phyloP scores from a whole-genome alignment of 2,797 vertebrate species.

The Channa striata region DNA sequence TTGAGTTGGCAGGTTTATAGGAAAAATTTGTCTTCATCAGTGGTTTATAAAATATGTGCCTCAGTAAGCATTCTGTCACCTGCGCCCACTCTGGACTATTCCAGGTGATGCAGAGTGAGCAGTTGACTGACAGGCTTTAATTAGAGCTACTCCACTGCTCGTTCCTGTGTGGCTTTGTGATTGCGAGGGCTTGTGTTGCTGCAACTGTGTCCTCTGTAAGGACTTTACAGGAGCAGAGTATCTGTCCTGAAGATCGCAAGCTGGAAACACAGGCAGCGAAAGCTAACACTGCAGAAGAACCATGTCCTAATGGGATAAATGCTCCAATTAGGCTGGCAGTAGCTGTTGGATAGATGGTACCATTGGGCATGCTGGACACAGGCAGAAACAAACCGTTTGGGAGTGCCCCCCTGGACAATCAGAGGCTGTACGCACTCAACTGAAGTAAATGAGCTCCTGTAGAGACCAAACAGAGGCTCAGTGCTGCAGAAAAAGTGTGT shows the following conservation, averaged over 20 bases:
- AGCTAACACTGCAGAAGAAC: constrained; percentile 42
- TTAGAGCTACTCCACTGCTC: constrained; percentile 56
- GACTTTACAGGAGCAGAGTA: too few species aligned
- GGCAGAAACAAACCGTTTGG: constrained; percentile 54
- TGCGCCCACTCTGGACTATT: constrained; percentile 73
- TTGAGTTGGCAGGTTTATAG: too few species aligned
- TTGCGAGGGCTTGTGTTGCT: too few species aligned
- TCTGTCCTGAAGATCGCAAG: background rate
- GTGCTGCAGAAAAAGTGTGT: constrained; percentile 54
- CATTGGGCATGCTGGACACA: constrained; percentile 23
- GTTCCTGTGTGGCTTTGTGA: constrained; percentile 29
- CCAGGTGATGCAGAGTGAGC: constrained; percentile 60
- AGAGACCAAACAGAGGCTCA: constrained; percentile 50
- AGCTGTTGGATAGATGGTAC: constrained; percentile 33
- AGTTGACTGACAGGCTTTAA: constrained; percentile 72
- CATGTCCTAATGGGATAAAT: constrained; percentile 61
- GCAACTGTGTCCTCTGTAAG: too few species aligned
- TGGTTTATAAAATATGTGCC: constrained; percentile 5
- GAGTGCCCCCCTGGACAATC: constrained; percentile 32
- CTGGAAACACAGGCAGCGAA: constrained; percentile 21
- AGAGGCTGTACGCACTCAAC: constrained; percentile 34
- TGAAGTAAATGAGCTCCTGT: constrained; percentile 57
- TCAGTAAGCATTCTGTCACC: constrained; percentile 30
- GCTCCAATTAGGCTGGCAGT: constrained; percentile 53
- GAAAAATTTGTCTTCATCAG: background rate